Conservation (phyloP, 2,797 vertebrate species). For the Eurystomus glaucurus region DNA sequence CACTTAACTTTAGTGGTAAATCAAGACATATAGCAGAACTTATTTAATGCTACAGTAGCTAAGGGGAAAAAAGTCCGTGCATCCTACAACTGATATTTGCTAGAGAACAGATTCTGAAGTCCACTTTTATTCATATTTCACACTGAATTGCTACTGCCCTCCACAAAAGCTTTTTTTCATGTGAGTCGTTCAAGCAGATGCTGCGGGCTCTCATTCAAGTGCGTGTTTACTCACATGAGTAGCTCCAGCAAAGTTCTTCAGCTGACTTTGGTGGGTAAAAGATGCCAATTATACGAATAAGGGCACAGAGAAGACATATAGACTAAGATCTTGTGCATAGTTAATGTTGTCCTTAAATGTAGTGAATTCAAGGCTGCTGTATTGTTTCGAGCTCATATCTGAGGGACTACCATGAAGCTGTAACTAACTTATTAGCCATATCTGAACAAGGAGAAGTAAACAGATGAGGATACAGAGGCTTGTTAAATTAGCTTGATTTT, state of each 20-base stretch:
- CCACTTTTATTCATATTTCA: slow-evolving; percentile 28
- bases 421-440: background rate
- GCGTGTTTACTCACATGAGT: background rate
- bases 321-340: background rate
- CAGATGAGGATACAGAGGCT: background rate
- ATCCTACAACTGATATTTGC: background rate
- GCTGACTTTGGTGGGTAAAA: background rate
- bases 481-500: background rate
- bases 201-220: background rate
- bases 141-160: background rate
- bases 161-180: slow-evolving; percentile 19
- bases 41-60: slow-evolving; percentile 57
- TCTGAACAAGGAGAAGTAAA: background rate
- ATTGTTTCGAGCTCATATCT: background rate
- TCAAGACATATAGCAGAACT: slow-evolving; percentile 78
- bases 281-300: background rate
- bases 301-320: background rate
- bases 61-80: background rate
- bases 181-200: background rate
- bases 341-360: background rate
- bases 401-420: background rate
- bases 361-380: background rate
- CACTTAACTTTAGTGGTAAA: slow-evolving; percentile 79
- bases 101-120: slow-evolving; percentile 19
- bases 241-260: background rate